Evolutionary conservation across 2,113 vertebrate genomes (phyloP).

Genomic region (Xiphophorus hellerii): DNA sequence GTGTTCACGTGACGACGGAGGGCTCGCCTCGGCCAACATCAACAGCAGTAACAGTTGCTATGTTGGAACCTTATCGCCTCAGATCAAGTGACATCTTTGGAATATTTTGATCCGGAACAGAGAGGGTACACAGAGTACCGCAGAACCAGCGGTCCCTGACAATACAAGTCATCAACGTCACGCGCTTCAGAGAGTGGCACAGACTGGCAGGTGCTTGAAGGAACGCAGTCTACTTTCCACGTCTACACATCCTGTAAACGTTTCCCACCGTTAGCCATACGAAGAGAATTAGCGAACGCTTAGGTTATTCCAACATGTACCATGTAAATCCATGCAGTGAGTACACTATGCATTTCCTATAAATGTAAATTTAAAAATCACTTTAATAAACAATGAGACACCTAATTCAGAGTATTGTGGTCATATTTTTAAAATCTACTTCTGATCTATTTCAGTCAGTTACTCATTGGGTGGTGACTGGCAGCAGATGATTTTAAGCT

Average conservation of each 20-base stretch:
- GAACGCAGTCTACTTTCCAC: background rate
- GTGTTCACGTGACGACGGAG: slow-evolving; percentile 20
- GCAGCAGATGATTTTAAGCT: too few relatives aligned
- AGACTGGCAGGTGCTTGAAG: slow-evolving; percentile 14
- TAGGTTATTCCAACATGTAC: background rate
- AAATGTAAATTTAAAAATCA: too few relatives aligned
- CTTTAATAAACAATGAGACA: too few relatives aligned
- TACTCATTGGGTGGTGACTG: too few relatives aligned
- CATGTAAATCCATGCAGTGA: background rate
- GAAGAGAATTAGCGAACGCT: background rate
- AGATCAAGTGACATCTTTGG: slow-evolving; percentile 49
- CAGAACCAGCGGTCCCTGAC: slow-evolving; percentile 9
- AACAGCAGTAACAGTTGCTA: slow-evolving; percentile 54
- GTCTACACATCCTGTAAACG: background rate
- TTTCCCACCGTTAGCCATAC: background rate
- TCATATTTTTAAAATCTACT: too few relatives aligned
- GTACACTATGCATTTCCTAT: too few relatives aligned
- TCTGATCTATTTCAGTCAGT: too few relatives aligned
- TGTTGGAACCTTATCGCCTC: slow-evolving; percentile 37
- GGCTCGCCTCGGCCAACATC: slow-evolving; percentile 20
- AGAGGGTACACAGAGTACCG: slow-evolving; percentile 3
- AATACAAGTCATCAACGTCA: slow-evolving; percentile 35
- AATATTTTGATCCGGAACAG: slow-evolving; percentile 34
- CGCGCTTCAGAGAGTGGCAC: slow-evolving; percentile 6
- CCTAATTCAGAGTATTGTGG: too few relatives aligned